phyloP scores from a whole-genome alignment of 2,888 invertebrate species.

The Petrophora chlorosata region DNA sequence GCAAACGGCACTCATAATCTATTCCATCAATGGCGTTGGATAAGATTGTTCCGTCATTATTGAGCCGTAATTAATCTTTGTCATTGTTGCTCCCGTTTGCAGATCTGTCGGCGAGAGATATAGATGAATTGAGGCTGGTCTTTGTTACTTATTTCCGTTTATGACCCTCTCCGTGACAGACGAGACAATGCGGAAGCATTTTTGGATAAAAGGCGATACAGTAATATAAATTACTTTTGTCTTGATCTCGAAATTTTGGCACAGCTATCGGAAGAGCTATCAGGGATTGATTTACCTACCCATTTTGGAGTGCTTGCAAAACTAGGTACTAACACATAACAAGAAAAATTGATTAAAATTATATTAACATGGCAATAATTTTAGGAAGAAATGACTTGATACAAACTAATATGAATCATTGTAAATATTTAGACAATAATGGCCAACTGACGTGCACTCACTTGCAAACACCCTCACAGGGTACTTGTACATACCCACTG shows the following conservation, averaged over 20 bases:
- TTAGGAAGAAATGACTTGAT: too few relatives aligned
- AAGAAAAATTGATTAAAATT: too few relatives aligned
- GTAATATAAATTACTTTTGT: conserved; percentile 30
- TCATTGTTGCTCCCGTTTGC: conserved; percentile 64
- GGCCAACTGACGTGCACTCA: too few relatives aligned
- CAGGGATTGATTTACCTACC: conserved; percentile 4
- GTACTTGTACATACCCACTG: too few relatives aligned
- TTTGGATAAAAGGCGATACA: conserved; percentile 26
- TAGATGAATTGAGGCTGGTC: conserved; percentile 38
- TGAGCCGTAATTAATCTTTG: conserved; percentile 74
- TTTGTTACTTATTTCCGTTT: conserved; percentile 45
- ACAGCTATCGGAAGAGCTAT: conserved; percentile 6
- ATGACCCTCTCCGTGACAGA: conserved; percentile 35
- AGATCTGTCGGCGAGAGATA: conserved; percentile 56
- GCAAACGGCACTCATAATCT: conserved; percentile 56
- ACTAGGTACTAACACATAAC: too few relatives aligned
- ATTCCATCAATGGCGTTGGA: conserved; percentile 61
- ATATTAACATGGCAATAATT: too few relatives aligned
- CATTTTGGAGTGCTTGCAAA: too few relatives aligned
- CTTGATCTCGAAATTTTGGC: conserved; percentile 25
- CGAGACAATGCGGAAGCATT: conserved; percentile 31
- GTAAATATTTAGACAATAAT: too few relatives aligned
- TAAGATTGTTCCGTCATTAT: conserved; percentile 69
- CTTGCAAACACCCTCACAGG: too few relatives aligned
- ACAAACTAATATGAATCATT: too few relatives aligned